Percentiles rank a stretch among this genome's conserved stretches.
These are phyloP conservation scores for Formicarius rufipectus DNA, from an alignment of 2,113 vertebrate species.

Conservation along the genomic window DNA sequence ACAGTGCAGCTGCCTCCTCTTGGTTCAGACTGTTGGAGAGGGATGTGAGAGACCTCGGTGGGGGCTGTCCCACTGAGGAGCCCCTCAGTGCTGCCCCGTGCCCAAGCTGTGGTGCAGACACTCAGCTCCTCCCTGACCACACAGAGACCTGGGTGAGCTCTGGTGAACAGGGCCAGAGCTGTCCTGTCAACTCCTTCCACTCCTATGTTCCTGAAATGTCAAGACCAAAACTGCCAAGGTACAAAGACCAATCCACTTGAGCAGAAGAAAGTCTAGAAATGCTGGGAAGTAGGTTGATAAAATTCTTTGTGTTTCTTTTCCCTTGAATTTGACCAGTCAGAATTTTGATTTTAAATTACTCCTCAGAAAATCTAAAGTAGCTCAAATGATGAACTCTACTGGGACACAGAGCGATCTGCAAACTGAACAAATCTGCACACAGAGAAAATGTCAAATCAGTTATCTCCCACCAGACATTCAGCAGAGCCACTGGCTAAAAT, in stretches of 20 bases:
- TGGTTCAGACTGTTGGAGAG: not conserved
- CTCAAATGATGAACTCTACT: not conserved
- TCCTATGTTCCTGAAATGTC: fast-evolving
- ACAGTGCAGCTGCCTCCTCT: not conserved
- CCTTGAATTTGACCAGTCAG: not conserved
- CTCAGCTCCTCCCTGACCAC: not conserved
- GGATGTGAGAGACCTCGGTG: not conserved
- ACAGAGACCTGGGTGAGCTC: not conserved
- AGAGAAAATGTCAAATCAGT: not conserved
- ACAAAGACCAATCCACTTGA: not conserved
- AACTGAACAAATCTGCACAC: not conserved
- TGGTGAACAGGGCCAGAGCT: not conserved
- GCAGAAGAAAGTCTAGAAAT: not conserved
- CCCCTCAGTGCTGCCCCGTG: not conserved
- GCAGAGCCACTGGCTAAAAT: not conserved
- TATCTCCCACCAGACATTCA: not conserved
- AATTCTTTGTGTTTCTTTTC: not conserved
- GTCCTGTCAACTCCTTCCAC: not conserved
- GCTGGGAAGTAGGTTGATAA: not conserved
- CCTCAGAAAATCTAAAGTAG: not conserved
- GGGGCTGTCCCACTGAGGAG: not conserved
- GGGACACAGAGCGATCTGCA: not conserved
- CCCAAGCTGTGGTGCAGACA: not conserved
- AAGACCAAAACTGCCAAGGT: not conserved
- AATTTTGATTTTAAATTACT: not conserved